A percentile compares a stretch with the other conserved stretches of the same genome.
These are phyloP conservation scores for Elephantulus edwardii DNA, from an alignment of 2,113 vertebrate species.

Conservation along the genomic window DNA sequence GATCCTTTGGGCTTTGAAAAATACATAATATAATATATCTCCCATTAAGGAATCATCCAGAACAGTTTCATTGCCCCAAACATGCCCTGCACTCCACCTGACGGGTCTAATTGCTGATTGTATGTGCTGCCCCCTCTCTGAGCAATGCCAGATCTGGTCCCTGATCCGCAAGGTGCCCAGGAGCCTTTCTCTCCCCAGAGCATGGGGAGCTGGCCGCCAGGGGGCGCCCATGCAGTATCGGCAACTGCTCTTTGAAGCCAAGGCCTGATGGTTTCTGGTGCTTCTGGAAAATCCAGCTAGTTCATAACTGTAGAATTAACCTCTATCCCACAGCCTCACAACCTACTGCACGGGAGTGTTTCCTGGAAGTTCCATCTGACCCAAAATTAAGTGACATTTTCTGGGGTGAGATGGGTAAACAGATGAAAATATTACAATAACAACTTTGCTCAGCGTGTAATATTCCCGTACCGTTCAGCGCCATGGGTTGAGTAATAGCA, in stretches of 20 bases:
- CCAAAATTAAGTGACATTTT: conserved; percentile 48
- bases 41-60: background rate
- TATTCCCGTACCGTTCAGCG: background rate
- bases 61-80: no score
- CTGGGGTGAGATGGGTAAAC: background rate
- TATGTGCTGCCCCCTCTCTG: background rate
- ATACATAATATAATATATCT: background rate
- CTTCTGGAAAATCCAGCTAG: background rate
- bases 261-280: background rate
- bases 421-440: conserved; percentile 5
- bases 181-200: fast-evolving
- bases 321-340: background rate
- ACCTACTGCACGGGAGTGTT: background rate
- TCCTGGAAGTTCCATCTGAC: conserved; percentile 29
- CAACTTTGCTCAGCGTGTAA: background rate
- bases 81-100: no score
- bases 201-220: background rate
- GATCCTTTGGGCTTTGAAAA: background rate
- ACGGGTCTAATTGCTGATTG: background rate
- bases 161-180: background rate
- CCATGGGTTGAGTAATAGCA: background rate
- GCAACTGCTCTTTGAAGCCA: background rate
- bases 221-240: background rate
- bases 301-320: conserved; percentile 21
- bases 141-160: background rate